Conservation (phyloP, 92 coral and sea anemone species). For the Epizoanthus illoricatus region DNA sequence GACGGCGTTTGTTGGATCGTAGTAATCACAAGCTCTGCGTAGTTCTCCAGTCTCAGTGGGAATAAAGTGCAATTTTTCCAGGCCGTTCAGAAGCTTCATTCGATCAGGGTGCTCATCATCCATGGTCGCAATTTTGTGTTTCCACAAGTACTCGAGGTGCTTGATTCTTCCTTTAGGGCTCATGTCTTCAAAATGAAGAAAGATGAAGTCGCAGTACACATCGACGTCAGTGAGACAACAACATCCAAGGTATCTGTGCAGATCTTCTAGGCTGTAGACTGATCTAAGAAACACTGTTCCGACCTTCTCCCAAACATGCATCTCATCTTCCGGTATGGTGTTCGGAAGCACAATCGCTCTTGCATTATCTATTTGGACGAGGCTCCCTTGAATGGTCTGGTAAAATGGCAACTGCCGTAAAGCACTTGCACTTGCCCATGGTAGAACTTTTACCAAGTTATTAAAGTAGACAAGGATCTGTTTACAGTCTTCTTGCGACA, state of each 20-base stretch:
- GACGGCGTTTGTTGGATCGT: constrained; percentile 53
- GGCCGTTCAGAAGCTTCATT: constrained; percentile 1
- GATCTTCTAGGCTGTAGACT: background rate
- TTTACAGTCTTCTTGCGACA: background rate
- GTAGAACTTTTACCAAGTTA: background rate
- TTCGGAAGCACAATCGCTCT: constrained; percentile 34
- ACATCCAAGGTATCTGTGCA: constrained; percentile 51
- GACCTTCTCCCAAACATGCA: constrained; percentile 34
- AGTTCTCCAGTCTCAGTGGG: constrained; percentile 43
- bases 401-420: constrained; percentile 57
- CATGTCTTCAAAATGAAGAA: constrained; percentile 43
- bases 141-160: constrained; percentile 51
- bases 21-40: constrained; percentile 49
- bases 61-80: constrained; percentile 39
- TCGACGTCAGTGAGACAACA: constrained; percentile 31
- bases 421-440: background rate
- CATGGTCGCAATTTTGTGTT: background rate
- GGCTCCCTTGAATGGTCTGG: constrained; percentile 43
- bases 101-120: background rate
- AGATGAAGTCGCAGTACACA: constrained; percentile 60
- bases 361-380: constrained; percentile 1
- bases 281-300: constrained; percentile 51
- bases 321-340: constrained; percentile 43
- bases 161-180: constrained; percentile 31
- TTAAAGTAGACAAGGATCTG: constrained; percentile 48